These are phyloP conservation scores for Ptychoptera albimana DNA, from an alignment of 2,888 invertebrate genomes.

Conservation along the genomic window DNA sequence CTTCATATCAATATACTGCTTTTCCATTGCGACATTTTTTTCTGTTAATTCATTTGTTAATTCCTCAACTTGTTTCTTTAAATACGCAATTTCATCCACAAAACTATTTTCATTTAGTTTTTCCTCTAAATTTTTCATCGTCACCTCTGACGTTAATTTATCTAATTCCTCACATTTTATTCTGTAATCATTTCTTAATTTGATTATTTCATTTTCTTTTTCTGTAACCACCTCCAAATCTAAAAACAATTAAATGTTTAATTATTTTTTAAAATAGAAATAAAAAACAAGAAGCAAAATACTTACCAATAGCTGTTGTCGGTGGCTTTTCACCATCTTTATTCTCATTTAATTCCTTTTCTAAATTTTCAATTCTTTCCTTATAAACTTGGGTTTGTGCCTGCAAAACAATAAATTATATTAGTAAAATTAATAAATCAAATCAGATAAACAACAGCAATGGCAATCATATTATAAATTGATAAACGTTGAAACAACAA, in stretches of 20 bases:
- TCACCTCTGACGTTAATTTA: too few species aligned
- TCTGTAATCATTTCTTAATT: too few species aligned
- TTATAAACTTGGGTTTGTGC: slow-evolving; percentile 27
- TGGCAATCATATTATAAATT: neutral
- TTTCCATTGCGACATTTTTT: slow-evolving; percentile 14
- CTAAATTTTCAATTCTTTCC: slow-evolving; percentile 25
- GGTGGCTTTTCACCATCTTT: too few species aligned
- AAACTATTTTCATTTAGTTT: slow-evolving; percentile 2
- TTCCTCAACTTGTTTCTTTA: slow-evolving; percentile 29
- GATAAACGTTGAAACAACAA: neutral
- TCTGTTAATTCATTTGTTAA: slow-evolving; percentile 31
- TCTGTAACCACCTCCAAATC: too few species aligned
- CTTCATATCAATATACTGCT: slow-evolving; percentile 22
- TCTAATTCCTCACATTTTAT: too few species aligned
- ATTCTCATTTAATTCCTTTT: slow-evolving; percentile 14
- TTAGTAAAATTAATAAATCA: neutral
- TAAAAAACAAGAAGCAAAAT: too few species aligned
- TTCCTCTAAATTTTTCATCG: neutral
- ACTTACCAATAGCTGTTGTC: too few species aligned
- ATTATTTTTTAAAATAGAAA: too few species aligned
- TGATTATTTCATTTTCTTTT: too few species aligned
- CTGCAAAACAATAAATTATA: slow-evolving; percentile 7
- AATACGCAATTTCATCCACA: slow-evolving; percentile 7
- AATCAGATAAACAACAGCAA: neutral
- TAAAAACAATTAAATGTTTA: too few species aligned